phyloP scores from a whole-genome alignment of 2,797 vertebrate species.

The Coranthus polyacanthus region DNA sequence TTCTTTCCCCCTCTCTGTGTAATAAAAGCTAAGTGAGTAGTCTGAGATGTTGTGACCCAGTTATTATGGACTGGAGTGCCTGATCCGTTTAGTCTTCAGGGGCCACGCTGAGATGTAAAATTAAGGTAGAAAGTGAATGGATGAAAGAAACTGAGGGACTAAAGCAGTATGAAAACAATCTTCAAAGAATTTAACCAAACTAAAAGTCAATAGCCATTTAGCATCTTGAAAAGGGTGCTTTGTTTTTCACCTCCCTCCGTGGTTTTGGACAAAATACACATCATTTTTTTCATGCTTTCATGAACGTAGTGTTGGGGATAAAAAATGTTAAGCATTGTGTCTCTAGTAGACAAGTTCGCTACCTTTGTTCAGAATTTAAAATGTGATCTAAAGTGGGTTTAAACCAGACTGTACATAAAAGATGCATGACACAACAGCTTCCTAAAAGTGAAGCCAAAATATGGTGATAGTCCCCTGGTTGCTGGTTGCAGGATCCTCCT shows the following conservation, averaged over 20 bases:
- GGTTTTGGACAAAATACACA: neutral
- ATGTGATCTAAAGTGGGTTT: neutral
- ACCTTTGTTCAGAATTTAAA: neutral
- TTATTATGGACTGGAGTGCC: constrained; percentile 41
- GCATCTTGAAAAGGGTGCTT: neutral
- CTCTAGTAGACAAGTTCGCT: neutral
- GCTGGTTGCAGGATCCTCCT: too few relatives aligned
- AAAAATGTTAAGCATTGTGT: neutral
- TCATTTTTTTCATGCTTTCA: neutral
- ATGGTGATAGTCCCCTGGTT: too few relatives aligned
- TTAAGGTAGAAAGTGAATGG: neutral
- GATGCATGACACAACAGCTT: too few relatives aligned
- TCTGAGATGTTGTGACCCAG: constrained; percentile 52
- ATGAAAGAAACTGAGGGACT: neutral
- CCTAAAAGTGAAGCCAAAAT: too few relatives aligned
- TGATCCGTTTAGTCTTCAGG: constrained; percentile 33
- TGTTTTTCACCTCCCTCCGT: neutral
- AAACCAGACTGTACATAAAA: too few relatives aligned
- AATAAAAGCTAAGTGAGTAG: constrained; percentile 34
- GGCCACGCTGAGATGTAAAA: constrained; percentile 8
- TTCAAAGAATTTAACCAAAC: neutral
- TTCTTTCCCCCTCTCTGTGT: neutral
- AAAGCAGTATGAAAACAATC: constrained; percentile 1
- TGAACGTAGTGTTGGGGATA: too few relatives aligned
- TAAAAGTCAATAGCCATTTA: neutral